phyloP scores from a whole-genome alignment of 2,797 vertebrate genomes.

The Mus minutoides region DNA sequence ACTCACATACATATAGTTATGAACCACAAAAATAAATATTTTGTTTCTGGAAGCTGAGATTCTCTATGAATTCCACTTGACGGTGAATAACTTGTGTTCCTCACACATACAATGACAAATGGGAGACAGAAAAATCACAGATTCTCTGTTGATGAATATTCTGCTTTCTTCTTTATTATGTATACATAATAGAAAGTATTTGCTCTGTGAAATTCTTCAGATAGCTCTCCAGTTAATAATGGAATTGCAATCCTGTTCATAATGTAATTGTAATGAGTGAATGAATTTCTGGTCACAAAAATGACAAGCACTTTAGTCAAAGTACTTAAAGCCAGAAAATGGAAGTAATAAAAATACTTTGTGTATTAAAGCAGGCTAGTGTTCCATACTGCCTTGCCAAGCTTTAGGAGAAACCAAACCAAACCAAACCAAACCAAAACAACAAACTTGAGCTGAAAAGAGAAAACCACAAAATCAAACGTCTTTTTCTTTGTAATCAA shows the following conservation, averaged over 20 bases:
- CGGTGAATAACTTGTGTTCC: background rate
- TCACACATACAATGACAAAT: background rate
- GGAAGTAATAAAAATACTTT: conserved; percentile 59
- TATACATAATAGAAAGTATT: conserved; percentile 24
- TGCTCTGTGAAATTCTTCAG: conserved; percentile 27
- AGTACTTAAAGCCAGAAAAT: conserved; percentile 48
- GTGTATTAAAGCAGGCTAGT: conserved; percentile 64
- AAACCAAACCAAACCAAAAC: background rate
- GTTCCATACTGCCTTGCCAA: conserved; percentile 38
- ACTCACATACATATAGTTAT: background rate
- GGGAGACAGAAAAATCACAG: conserved; percentile 53
- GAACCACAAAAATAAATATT: background rate
- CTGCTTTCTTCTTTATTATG: background rate
- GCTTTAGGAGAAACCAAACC: conserved; percentile 19
- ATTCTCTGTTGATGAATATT: background rate
- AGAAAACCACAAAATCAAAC: conserved; percentile 71
- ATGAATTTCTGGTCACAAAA: conserved; percentile 59
- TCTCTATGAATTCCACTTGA: conserved; percentile 37
- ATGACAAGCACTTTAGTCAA: conserved; percentile 73
- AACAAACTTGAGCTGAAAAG: conserved; percentile 73
- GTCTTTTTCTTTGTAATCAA: conserved; percentile 73
- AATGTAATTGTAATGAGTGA: conserved; percentile 15
- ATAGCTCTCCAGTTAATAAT: conserved; percentile 48
- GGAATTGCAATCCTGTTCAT: background rate
- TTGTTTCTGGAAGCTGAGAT: background rate